These are phyloP conservation scores for Archilochus colubris DNA, from an alignment of 2,113 vertebrate genomes.

Conservation along the genomic window DNA sequence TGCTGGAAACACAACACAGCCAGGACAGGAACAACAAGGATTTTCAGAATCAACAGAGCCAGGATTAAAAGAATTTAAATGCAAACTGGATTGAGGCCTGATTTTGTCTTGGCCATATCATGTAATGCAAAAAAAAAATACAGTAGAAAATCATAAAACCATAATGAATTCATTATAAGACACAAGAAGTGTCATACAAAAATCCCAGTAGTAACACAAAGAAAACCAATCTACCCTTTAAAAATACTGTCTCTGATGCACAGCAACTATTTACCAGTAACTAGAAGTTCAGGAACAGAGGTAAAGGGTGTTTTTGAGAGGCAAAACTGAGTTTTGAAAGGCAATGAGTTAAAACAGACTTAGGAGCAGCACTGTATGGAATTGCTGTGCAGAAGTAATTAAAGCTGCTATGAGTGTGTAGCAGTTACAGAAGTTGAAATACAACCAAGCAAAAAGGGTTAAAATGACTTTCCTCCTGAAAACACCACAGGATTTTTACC, in stretches of 20 bases:
- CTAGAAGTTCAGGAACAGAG: not conserved
- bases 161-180: not conserved
- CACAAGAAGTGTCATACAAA: not conserved
- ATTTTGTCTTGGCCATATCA: not conserved
- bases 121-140: not conserved
- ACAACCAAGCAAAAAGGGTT: not conserved
- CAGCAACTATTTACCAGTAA: not conserved
- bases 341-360: not conserved
- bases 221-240: not conserved
- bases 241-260: not conserved
- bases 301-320: not conserved
- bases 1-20: not conserved
- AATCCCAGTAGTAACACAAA: not conserved
- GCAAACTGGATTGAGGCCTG: not conserved
- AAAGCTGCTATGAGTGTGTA: accelerated
- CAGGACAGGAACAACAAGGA: not conserved
- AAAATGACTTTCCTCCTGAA: not conserved
- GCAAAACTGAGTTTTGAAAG: not conserved
- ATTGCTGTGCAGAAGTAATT: not conserved
- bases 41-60: not conserved
- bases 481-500: not conserved
- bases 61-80: not conserved
- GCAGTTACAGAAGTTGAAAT: not conserved
- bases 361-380: not conserved
- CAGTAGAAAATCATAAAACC: not conserved